Evolutionary conservation across 2,888 invertebrate genomes (phyloP), one percentile per base, ranked within the genome.

Genomic region (Drosophila mettleri): DNA sequence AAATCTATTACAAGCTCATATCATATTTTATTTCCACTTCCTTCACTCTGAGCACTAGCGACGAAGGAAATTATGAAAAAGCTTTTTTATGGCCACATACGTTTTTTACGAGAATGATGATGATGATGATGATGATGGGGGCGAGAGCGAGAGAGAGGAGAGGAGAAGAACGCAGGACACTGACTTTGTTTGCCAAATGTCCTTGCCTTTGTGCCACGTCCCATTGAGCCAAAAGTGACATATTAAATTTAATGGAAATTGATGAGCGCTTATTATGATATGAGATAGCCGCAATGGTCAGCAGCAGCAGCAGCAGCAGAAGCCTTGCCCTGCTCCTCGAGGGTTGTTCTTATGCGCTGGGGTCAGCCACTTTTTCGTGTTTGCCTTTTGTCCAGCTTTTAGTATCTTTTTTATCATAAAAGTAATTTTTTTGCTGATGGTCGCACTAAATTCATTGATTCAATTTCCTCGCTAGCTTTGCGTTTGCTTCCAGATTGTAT

Each of bases 211-310:
- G 31, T 59, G 41, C 63, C 67, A 69, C 62, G 66, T 69, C 58
- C 83, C 79, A 77, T 77, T 77, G 69, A 69, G 78, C 76, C 72
- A 71, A 71, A 80, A 86, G 89, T 86, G 86, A 85, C 89, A 87
- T 90, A 90, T 90, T 90, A 90, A 90, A 89, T 88, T 90, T 90
- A 90, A 90, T 90, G 90, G 90, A 90, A 90, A 90, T 90, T 90
- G 90, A 90, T 90, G 90, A 90, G 89, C 77, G 81, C 88, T 89
- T 86, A 90, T 90, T 90, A 90, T 90, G 90, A 90, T 90, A 90
- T 90, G 89, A 90, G 84, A 84, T 85, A 84, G 84, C 64, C 69
- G 14, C 54, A 66, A 57, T 59, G 60, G 49, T 53, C 62, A 65
- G 43, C 54, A 62, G 43, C 45, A 49, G 45, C 22, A 31, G 29